Percentiles rank a stretch among this genome's conserved stretches.
Conservation (phyloP, 2,888 invertebrate species). For the Xylocampa areola region DNA sequence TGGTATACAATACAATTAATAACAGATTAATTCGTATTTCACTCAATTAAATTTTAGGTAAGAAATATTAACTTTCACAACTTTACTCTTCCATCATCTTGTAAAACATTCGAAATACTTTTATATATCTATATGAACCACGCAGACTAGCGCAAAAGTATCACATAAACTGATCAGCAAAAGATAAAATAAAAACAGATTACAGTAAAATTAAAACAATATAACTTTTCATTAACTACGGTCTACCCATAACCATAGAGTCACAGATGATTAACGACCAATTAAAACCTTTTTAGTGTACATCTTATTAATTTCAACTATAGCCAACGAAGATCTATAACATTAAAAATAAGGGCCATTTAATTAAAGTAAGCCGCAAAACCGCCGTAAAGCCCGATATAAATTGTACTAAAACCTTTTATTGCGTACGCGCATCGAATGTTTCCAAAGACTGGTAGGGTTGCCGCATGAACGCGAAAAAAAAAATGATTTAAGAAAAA, state of each 20-base stretch:
- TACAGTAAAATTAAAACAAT: conserved; percentile 19
- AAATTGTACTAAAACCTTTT: conserved; percentile 62
- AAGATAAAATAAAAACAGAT: too few species aligned
- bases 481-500: too few species aligned
- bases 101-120: too few species aligned
- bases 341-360: conserved; percentile 45
- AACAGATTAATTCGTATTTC: too few species aligned
- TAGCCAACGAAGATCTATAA: conserved; percentile 10
- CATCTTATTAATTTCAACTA: conserved; percentile 34
- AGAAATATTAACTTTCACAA: too few species aligned
- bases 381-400: conserved; percentile 57
- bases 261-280: conserved; percentile 17
- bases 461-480: conserved; percentile 27
- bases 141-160: too few species aligned
- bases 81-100: too few species aligned
- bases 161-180: too few species aligned
- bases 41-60: too few species aligned
- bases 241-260: conserved; percentile 2
- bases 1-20: too few species aligned
- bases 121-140: too few species aligned
- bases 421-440: conserved; percentile 61
- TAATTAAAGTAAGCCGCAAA: conserved; percentile 54
- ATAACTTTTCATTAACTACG: conserved; percentile 13
- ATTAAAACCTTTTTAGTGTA: conserved; percentile 11
- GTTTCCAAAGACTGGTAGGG: conserved; percentile 43